Evolutionary conservation across 2,888 invertebrate genomes (phyloP), one percentile per base, ranked within the genome.

Genomic region (Ormyrus thymus): DNA sequence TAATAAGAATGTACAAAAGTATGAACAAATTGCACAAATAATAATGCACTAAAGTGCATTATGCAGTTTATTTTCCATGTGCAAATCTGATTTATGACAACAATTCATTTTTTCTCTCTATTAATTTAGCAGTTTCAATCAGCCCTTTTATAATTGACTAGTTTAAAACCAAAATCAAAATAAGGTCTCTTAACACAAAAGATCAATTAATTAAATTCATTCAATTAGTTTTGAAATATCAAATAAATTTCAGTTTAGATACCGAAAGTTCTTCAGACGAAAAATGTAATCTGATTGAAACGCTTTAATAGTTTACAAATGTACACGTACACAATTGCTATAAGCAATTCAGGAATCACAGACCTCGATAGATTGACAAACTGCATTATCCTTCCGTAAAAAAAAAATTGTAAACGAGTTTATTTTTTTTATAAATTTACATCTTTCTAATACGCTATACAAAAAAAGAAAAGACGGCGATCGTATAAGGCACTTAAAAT

Each of bases 1-100:
- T 61, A 59, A 11, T 74, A 71, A 72, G 68, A 76, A 79, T 81
- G 65, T 85, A 85, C 83, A 86, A 85, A 87, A 86, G 85, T 86
- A 86, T 82, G 76, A 70, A 66, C 59, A 68, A 77, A 82, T 84
- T 81, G 79, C 77, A 81, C 76, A 83, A 81, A 83, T 83, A 79
- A 73, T 51, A 66, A 75, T 78, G 55, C 79, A 79, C 76, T 69
- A 75, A 46, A 76, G 73, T 79, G 82, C 81, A 81, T 46, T 68
- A 58, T 69, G 13, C 45, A 65, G 43, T 75, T 56, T 5, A 58
- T 53, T 56, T 80, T 76, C 76, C 45, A 13, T 56, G 45, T 59
- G 69, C 15, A 45, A 73, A 51, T n/a, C 62, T 64, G 50, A 76
- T 55, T 66, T 75, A 10, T 72, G 53, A 65, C 11, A 66, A 72